Evolutionary conservation across 2,888 invertebrate genomes (phyloP).

Genomic region (Lamellibrachia columna): DNA sequence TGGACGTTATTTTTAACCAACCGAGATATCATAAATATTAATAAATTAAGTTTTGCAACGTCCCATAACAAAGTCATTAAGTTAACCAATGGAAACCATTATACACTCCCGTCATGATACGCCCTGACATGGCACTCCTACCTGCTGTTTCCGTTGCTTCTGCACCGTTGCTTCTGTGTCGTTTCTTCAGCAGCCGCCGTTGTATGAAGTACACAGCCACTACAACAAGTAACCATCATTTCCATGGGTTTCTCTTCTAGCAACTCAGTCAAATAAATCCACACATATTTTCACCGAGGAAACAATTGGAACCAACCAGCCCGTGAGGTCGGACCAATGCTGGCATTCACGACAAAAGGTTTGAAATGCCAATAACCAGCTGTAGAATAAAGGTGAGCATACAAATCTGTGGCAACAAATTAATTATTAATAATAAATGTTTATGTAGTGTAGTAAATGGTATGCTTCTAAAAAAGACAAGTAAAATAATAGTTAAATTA

Average conservation of each 20-base stretch:
- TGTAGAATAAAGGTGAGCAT: not conserved
- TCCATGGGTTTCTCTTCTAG: not conserved
- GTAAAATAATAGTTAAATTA: no score
- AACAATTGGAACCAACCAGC: not conserved
- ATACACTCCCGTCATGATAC: no score
- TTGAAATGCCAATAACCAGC: not conserved
- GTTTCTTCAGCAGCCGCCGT: not conserved
- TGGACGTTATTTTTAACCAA: no score
- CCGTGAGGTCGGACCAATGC: not conserved
- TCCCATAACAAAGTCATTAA: no score
- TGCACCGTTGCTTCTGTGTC: not conserved
- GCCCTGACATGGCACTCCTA: not conserved
- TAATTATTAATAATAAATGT: not conserved
- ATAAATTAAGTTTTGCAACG: no score
- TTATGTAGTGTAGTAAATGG: no score
- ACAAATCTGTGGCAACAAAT: not conserved
- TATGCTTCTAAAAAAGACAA: no score
- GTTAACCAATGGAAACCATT: no score
- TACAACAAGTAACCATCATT: not conserved
- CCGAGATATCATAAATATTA: no score
- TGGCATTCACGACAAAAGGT: not conserved
- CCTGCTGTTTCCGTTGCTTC: not conserved
- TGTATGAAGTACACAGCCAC: not conserved
- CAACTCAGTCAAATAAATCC: not conserved
- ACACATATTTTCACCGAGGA: not conserved